These are phyloP conservation scores for Scaptomyza parva DNA, from an alignment of 2,888 invertebrate genomes.

Conservation along the genomic window DNA sequence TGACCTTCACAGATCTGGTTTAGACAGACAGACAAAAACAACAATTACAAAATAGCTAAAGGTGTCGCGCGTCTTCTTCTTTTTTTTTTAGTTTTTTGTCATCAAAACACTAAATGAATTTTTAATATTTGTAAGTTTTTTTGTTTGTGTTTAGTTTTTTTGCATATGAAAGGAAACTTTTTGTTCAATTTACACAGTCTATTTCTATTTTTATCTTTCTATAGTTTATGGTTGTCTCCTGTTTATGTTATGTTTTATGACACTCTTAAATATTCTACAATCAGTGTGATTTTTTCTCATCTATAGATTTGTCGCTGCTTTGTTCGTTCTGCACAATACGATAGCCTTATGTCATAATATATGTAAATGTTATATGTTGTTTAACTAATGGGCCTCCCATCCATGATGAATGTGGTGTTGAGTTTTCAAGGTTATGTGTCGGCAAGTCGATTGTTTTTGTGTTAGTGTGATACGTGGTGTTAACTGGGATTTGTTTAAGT, in stretches of 20 bases:
- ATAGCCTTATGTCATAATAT: conserved; percentile 56
- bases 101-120: conserved; percentile 60
- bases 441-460: conserved; percentile 11
- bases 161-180: conserved; percentile 69
- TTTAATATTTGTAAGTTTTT: conserved; percentile 29
- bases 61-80: conserved; percentile 38
- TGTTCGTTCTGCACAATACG: conserved; percentile 39
- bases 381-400: conserved; percentile 18
- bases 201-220: conserved; percentile 1
- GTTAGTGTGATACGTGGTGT: conserved; percentile 14
- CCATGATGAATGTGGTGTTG: conserved; percentile 11
- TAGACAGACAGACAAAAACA: conserved; percentile 34
- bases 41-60: conserved; percentile 3
- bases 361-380: conserved; percentile 43
- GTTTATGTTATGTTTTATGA: conserved; percentile 31
- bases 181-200: conserved; percentile 40
- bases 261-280: conserved; percentile 55
- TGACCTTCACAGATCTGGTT: conserved; percentile 74
- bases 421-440: conserved; percentile 53
- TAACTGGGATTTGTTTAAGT: neutral
- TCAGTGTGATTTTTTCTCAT: conserved; percentile 21
- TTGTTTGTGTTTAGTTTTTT: conserved; percentile 54
- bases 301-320: conserved; percentile 9
- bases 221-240: conserved; percentile 14
- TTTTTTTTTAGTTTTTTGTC: conserved; percentile 32